Percentiles rank a stretch among this genome's conserved stretches.
These are phyloP conservation scores for Blennius ocellaris DNA, from an alignment of 2,113 vertebrate genomes.

Conservation along the genomic window DNA sequence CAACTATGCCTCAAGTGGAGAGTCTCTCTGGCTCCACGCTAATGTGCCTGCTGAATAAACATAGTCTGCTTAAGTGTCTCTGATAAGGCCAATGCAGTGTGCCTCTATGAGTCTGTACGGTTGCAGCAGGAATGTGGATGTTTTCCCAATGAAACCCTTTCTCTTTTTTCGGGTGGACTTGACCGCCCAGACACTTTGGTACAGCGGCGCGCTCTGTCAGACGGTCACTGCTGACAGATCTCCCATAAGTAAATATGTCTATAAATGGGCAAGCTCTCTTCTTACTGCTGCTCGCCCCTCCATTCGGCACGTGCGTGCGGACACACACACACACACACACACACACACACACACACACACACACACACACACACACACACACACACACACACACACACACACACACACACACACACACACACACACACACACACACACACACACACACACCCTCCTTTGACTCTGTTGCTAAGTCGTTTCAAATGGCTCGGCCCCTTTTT, in stretches of 20 bases:
- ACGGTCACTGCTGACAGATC: constrained; percentile 78
- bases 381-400: background rate
- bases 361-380: too few species aligned
- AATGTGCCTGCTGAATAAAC: constrained; percentile 63
- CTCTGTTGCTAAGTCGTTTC: constrained; percentile 34
- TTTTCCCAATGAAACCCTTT: constrained; percentile 72
- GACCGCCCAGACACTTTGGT: constrained; percentile 69
- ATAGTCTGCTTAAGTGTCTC: constrained; percentile 55
- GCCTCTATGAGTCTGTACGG: constrained; percentile 18
- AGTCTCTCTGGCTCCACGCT: constrained; percentile 43
- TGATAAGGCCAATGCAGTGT: constrained; percentile 63
- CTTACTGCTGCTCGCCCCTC: constrained; percentile 40
- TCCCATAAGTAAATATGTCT: constrained; percentile 86
- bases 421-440: background rate
- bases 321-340: constrained; percentile 10
- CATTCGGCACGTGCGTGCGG: constrained; percentile 4
- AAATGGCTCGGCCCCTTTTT: constrained; percentile 15
- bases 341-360: background rate
- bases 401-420: constrained; percentile 21
- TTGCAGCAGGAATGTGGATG: constrained; percentile 80
- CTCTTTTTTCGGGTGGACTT: constrained; percentile 49
- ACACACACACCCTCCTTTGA: background rate
- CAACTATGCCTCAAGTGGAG: constrained; percentile 27
- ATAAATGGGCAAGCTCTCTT: constrained; percentile 84
- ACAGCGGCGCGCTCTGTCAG: constrained; percentile 69